Evolutionary conservation across 2,888 invertebrate species (phyloP), one percentile per base, ranked within the genome.

Genomic region (Lasioglossum calceatum): DNA sequence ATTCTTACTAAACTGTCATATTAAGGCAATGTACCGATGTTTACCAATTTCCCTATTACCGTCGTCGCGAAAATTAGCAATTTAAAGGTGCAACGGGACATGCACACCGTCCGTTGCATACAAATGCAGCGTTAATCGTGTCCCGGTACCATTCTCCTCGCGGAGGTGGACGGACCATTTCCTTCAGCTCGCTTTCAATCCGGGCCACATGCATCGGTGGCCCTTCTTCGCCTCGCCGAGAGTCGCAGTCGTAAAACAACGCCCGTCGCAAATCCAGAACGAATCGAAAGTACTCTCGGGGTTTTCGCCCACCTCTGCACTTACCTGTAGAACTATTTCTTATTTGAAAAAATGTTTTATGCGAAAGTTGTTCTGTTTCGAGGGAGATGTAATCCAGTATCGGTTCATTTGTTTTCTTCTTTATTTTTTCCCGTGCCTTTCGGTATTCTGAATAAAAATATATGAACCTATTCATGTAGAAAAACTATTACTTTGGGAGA

Each of bases 41-140:
- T 50, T 19, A 7, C 19, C 50, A 19, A 50, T 50, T 50, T 47
- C 12, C 42, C 42, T 12, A 42, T 42, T 10, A 10, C 10, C 42
- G 42, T 10, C 64, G 67, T 71, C 77, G 73, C 83, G 87, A 83
- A 92, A 90, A 91, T 89, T 86, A 77, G 84, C 89, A 92, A 91
- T 92, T 92, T 90, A 77, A 89, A 82, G 86, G 84, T 76, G 85
- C 88, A 88, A 87, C 89, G 85, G 82, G 81, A 87, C 77, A 32
- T 36, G 64, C 70, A 74, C 67, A 7, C 32, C 71, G 67, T 75
- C 79, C 87, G 58, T 84, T 85, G 87, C 84, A 85, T 89, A 85
- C 85, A 78, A 90, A 91, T 79, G 87, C 75, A 72, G 58, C 73
- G 42, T 90, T 79, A 84, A 90, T 81, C 71, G 85, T 85, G 82